These are phyloP conservation scores for Rhinella marina DNA, from an alignment of 2,797 vertebrate species.

Conservation along the genomic window DNA sequence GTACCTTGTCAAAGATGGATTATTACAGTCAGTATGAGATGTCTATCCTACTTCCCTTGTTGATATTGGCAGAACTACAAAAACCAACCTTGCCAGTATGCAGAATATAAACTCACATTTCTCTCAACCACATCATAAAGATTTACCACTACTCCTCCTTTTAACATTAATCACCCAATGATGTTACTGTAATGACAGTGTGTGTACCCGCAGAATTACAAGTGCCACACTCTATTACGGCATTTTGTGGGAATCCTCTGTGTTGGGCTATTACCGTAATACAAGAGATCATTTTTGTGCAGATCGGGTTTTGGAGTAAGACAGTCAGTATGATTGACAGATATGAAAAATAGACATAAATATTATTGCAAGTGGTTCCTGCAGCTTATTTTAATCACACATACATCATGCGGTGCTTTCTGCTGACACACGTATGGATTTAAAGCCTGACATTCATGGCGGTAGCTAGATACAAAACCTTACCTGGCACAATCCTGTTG, in stretches of 20 bases:
- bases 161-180: constrained; percentile 58
- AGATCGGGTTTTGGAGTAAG: constrained; percentile 32
- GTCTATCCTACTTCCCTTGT: constrained; percentile 32
- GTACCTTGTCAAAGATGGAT: constrained; percentile 41
- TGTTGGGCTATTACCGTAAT: constrained; percentile 38
- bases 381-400: constrained; percentile 38
- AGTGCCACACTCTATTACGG: constrained; percentile 43
- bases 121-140: constrained; percentile 60
- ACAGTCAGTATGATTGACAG: constrained; percentile 44
- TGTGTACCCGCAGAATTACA: constrained; percentile 32
- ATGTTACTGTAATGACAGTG: constrained; percentile 53
- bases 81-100: constrained; percentile 45
- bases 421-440: constrained; percentile 39
- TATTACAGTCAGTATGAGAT: constrained; percentile 47
- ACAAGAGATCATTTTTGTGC: constrained; percentile 33
- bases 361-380: constrained; percentile 56
- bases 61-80: constrained; percentile 50
- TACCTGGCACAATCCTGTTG: neutral
- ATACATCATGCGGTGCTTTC: constrained; percentile 42
- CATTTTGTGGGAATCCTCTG: constrained; percentile 14
- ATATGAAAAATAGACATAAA: constrained; percentile 46
- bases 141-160: constrained; percentile 50
- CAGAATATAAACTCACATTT: constrained; percentile 55
- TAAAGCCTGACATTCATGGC: constrained; percentile 31
- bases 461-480: constrained; percentile 8